Conservation (phyloP, 2,888 invertebrate species). For the Galeruca laticollis region DNA sequence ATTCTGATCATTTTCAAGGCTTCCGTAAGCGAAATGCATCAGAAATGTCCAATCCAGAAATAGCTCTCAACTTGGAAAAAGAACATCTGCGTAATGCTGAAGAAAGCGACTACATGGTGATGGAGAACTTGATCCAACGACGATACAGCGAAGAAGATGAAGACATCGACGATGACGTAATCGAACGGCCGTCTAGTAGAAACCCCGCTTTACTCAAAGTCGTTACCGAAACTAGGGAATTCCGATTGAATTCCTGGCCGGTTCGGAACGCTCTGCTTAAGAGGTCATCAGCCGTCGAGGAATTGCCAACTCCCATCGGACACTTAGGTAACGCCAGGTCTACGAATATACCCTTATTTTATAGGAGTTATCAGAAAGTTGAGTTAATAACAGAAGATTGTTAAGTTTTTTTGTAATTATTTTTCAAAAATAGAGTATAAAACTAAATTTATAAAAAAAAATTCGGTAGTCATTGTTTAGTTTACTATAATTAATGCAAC, state of each 20-base stretch:
- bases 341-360: conserved; percentile 28
- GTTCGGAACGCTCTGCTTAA: conserved; percentile 68
- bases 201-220: conserved; percentile 61
- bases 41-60: conserved; percentile 88
- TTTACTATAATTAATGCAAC: too few species aligned
- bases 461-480: background rate
- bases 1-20: conserved; percentile 45
- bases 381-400: conserved; percentile 27
- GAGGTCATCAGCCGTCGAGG: conserved; percentile 74
- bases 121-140: conserved; percentile 89
- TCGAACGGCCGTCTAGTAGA: conserved; percentile 25
- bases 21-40: conserved; percentile 73
- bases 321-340: conserved; percentile 38
- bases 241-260: conserved; percentile 57
- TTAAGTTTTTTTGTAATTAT: conserved; percentile 19
- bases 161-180: conserved; percentile 55
- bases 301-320: conserved; percentile 52
- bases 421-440: background rate
- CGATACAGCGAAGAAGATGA: conserved; percentile 55
- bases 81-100: conserved; percentile 91
- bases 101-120: conserved; percentile 90
- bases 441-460: too few species aligned
- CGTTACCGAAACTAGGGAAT: conserved; percentile 62
- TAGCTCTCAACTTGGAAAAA: conserved; percentile 86
- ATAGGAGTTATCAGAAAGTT: conserved; percentile 19